phyloP scores from a whole-genome alignment of 2,113 vertebrate species.

The Dendrocopos noguchii region DNA sequence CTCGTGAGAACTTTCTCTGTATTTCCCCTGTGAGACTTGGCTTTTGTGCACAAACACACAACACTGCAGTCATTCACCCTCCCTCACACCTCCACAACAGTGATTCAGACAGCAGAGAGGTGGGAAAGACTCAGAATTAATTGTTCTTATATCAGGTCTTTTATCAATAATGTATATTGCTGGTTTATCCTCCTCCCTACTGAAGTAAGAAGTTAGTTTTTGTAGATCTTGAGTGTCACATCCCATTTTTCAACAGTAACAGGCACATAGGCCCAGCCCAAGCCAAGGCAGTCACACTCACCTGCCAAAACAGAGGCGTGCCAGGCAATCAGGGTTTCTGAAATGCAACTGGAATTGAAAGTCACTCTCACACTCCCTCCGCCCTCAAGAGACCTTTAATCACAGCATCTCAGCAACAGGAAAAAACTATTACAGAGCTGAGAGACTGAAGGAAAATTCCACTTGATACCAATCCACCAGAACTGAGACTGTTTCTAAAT shows the following conservation, averaged over 20 bases:
- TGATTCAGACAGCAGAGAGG: conserved; percentile 7
- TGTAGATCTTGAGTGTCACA: background rate
- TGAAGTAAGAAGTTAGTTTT: background rate
- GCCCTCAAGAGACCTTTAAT: background rate
- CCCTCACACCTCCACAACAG: background rate
- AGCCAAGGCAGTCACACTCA: background rate
- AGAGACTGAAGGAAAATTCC: conserved; percentile 25
- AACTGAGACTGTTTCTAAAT: conserved; percentile 25
- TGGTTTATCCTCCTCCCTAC: background rate
- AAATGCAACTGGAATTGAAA: background rate
- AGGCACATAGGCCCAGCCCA: background rate
- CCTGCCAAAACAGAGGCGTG: background rate
- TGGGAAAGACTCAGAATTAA: conserved; percentile 1
- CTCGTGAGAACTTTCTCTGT: background rate
- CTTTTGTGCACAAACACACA: conserved; percentile 16
- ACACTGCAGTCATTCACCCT: background rate
- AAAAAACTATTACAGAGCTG: background rate
- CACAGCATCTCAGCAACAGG: conserved; percentile 20
- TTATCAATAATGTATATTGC: background rate
- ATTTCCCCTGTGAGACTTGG: background rate
- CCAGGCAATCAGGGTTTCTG: background rate
- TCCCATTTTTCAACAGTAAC: background rate
- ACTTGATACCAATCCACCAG: background rate
- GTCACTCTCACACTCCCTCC: background rate
- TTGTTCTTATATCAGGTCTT: background rate